Base-by-base conservation (phyloP, 2,797 vertebrate genomes). In the Cottoperca gobio region DNA sequence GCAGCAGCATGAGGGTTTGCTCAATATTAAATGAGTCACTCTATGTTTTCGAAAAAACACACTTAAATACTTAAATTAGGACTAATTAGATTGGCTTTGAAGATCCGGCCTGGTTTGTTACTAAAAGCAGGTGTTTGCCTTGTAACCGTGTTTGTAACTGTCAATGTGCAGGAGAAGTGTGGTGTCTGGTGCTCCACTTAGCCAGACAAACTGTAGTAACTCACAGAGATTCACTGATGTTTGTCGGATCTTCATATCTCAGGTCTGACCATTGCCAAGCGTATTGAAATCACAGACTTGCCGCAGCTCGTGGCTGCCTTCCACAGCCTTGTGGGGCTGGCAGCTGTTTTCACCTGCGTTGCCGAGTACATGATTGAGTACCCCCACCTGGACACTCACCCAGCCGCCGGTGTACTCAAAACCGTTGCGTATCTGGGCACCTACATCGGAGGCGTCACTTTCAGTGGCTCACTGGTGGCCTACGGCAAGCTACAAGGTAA, bases 211-310 rank as follows among this genome's bases (percentile, higher is more conserved):
- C 37, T 35, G 24, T 21, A 28, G n/a, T 63, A 64, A 68, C 28
- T 60, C 67, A 31, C 10, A 40, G 26, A 70, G 49, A 43, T 81
- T 60, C 60, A 67, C 57, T 39, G 16, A 50, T 10, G 7, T 53
- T 28, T 53, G 48, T 24, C 14, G 39, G 17, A 43, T 58, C 45
- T 54, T 72, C 13, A 31, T 28, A 26, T 74, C 40, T 54, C 1
- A 96, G 95, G 95, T 91, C 89, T 95, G 84, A 95, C 93, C 40
- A 95, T 95, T 78, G 95, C 94, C 85, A 97, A 97, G 90, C 93
- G 92, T 59, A 96, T 93, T 58, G 93, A 96, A 92, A 95, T 95
- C 84, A 90, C 93, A 57, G 95, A 95, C 85, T 85, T 96, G 91
- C 93, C 93, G 17, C 95, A 95, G 91, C 89, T 95, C 19, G 94